These are phyloP conservation scores for Labia minor DNA, from an alignment of 2,888 invertebrate genomes.

Conservation along the genomic window DNA sequence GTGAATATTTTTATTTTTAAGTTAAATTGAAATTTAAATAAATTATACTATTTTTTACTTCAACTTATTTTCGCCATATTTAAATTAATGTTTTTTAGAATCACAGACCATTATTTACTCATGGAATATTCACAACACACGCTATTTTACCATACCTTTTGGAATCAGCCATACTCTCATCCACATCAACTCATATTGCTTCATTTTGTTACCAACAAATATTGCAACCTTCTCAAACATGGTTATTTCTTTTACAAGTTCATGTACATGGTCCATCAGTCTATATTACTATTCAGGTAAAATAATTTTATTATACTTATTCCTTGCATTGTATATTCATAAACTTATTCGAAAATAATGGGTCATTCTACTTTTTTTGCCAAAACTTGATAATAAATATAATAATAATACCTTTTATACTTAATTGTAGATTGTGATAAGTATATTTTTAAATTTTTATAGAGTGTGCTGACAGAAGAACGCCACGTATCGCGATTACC, in stretches of 20 bases:
- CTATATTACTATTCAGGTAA: neutral
- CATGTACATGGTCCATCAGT: neutral
- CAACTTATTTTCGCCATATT: too few relatives aligned
- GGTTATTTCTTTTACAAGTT: neutral
- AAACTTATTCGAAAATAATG: too few relatives aligned
- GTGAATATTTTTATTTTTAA: neutral
- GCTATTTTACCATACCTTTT: neutral
- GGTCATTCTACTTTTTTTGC: too few relatives aligned
- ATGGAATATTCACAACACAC: neutral
- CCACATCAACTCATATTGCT: neutral
- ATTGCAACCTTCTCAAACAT: neutral
- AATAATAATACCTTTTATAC: too few relatives aligned
- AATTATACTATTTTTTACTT: too few relatives aligned
- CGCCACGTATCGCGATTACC: neutral
- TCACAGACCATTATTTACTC: neutral
- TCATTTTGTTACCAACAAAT: neutral
- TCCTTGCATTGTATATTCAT: too few relatives aligned
- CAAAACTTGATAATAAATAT: too few relatives aligned
- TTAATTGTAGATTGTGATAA: too few relatives aligned
- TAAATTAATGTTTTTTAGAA: too few relatives aligned
- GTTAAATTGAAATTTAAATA: neutral
- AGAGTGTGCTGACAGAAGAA: neutral
- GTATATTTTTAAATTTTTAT: neutral
- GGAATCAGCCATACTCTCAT: neutral
- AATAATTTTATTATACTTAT: too few relatives aligned